Base-by-base conservation (phyloP, 2,888 invertebrate species). In the Trachelus troglodyta region DNA sequence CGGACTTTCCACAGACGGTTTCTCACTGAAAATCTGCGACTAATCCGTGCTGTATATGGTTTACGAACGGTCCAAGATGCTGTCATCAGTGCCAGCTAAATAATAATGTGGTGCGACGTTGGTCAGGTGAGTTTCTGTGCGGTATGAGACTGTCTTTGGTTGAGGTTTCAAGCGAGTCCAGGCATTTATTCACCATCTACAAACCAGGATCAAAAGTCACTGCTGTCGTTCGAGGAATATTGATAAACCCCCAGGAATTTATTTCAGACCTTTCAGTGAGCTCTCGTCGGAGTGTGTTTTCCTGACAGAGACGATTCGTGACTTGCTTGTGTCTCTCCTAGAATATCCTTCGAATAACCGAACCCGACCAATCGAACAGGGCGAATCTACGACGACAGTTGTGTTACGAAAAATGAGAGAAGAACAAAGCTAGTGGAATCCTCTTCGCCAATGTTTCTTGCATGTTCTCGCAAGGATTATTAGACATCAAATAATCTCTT, bases 21-120 rank as follows among this genome's bases (percentile, higher is more conserved):
- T 81, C 76, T 71, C 80, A 77, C 80, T 75, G 77, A 80, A 79
- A 80, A 81, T 80, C 77, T 77, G 76, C 77, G 76, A 81, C 80
- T 73, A 81, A 35, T 79, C 76, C 77, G 81, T 76, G 73, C 79
- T 80, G 85, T 88, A 89, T 86, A 90, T 90, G 91, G 86, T 87
- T 85, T 85, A 86, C 86, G 85, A 87, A 86, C 88, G 86, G 84
- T 87, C 87, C 90, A 90, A 90, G 89, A 91, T 91, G 91, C 89
- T 90, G 91, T 90, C 89, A 86, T 89, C 90, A 86, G 87, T 87
- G 91, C 89, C 88, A 89, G 91, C 89, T 86, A 90, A 89, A 89
- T 90, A 90, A 91, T 89, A 89, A 91, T 91, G 91, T 91, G 91
- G 91, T 91, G 89, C 90, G 91, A 91, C 90, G 89, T 91, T 90